These are phyloP conservation scores for Cyphomyrus plagiostoma DNA, from an alignment of 2,113 vertebrate species.

Conservation along the genomic window DNA sequence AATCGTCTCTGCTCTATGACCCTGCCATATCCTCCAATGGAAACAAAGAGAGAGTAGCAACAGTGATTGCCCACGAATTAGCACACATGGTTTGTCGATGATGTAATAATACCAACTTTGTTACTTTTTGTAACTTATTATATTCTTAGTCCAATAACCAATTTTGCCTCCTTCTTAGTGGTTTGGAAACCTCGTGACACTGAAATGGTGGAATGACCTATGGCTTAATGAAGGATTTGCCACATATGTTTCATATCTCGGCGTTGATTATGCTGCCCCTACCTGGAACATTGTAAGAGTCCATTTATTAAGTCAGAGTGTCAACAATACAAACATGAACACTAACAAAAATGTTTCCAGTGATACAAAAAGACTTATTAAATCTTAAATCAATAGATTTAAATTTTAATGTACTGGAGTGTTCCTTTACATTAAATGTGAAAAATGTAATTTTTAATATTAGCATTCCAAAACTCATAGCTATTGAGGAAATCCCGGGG, in stretches of 20 bases:
- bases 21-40: constrained; percentile 55
- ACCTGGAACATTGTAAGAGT: constrained; percentile 71
- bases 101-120: not conserved
- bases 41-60: constrained; percentile 78
- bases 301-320: not conserved
- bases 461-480: not conserved
- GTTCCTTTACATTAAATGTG: not conserved
- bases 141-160: not conserved
- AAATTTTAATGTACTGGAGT: not conserved
- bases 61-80: constrained; percentile 79
- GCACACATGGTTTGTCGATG: constrained; percentile 82
- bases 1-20: constrained; percentile 75
- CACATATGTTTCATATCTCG: constrained; percentile 78
- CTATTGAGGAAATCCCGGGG: not conserved
- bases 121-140: not conserved
- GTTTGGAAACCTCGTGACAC: constrained; percentile 88
- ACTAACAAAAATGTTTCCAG: not conserved
- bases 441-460: not conserved
- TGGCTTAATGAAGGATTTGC: constrained; percentile 93
- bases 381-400: not conserved
- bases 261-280: constrained; percentile 51
- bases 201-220: constrained; percentile 83
- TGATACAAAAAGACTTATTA: not conserved
- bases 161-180: constrained; percentile 58
- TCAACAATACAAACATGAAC: not conserved